Evolutionary conservation across 2,888 invertebrate species (phyloP).

Genomic region (Bellardia bayeri): DNA sequence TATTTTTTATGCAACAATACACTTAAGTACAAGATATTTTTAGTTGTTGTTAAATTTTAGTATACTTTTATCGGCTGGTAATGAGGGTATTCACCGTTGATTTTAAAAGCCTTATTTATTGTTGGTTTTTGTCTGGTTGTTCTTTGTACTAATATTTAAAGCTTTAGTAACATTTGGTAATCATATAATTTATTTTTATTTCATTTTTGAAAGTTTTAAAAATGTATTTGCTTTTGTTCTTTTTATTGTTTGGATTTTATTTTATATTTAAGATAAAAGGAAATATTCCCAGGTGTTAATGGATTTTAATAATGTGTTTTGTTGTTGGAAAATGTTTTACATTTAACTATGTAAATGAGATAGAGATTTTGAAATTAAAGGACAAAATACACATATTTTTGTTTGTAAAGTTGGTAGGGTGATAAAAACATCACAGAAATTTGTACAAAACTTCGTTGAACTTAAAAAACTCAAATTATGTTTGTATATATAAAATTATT

Average conservation of each 20-base stretch:
- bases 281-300: conserved; percentile 23
- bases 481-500: no score
- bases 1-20: conserved; percentile 23
- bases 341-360: not conserved
- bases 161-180: conserved; percentile 12
- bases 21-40: conserved; percentile 12
- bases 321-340: not conserved
- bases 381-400: not conserved
- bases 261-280: not conserved
- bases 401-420: no score
- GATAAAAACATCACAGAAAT: not conserved
- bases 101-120: conserved; percentile 14
- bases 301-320: not conserved
- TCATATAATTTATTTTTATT: not conserved
- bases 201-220: not conserved
- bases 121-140: not conserved
- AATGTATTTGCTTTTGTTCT: conserved; percentile 8
- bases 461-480: no score
- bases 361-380: not conserved
- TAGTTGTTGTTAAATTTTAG: conserved; percentile 24
- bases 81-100: conserved; percentile 27
- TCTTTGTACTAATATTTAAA: not conserved
- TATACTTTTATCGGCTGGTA: conserved; percentile 9
- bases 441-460: no score
- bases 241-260: not conserved